Base-by-base conservation (phyloP, 2,797 vertebrate genomes). In the Craterocephalus amniculus region DNA sequence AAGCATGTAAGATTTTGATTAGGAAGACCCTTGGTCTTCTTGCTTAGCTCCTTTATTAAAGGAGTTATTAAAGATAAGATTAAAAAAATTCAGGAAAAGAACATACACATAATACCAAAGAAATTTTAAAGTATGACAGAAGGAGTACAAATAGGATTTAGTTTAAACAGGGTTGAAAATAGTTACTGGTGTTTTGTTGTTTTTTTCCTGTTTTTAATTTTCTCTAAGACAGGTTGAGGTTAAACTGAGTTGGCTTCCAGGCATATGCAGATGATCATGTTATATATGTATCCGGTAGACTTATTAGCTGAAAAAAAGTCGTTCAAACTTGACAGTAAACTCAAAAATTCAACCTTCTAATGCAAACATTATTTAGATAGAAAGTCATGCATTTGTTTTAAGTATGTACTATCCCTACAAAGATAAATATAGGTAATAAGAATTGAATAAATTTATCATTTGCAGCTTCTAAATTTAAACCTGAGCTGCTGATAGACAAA, bases 401-500 rank as follows among this genome's bases (percentile, higher is more conserved):
- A 45, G 10, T 45, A 1, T 45, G 20, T n/a, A 45, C 16, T 10
- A 45, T n/a, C n/a, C 20, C 43, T n/a, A 43, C 2, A 2, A 43
- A 43, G 16, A 18, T 43, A 43, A 20, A 18, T 43, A 18, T 43
- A 43, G 40, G 40, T 43, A 20, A 43, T 43, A 40, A 18, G 22
- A 29, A 24, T 29, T 11, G 36, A 16, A 63, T 58, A n/a, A 24
- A 38, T 24, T 5, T 52, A 18, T 20, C 12, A 43, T 43, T 18
- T 43, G 3, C 16, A 43, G 61, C 24, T 31, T 22, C 72, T 8
- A 27, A 43, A 74, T 29, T 66, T 62, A 63, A 22, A 63, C 32
- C 55, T 34, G n/a, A 54, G 49, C n/a, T 49, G 49, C 16, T 64
- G 52, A 73, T 48, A 48, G 48, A 75, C 63, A 63, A 54, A 57